Evolutionary conservation across 2,888 invertebrate species (phyloP).

Genomic region (Tachystola acroxantha): DNA sequence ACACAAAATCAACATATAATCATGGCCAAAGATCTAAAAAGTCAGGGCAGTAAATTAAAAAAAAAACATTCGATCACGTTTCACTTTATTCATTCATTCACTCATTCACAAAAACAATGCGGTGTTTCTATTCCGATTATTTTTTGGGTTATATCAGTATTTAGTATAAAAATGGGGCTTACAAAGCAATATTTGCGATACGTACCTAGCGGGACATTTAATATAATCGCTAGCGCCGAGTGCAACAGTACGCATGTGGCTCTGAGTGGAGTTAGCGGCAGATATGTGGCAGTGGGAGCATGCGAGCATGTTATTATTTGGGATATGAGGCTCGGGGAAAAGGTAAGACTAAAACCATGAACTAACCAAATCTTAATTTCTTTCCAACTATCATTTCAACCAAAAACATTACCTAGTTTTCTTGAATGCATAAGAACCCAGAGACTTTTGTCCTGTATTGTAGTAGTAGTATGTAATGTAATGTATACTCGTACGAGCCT

Average conservation of each 20-base stretch:
- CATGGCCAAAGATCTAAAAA: too few relatives aligned
- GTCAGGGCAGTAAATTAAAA: too few relatives aligned
- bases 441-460: too few relatives aligned
- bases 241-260: slow-evolving; percentile 90
- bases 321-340: slow-evolving; percentile 93
- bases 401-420: too few relatives aligned
- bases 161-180: slow-evolving; percentile 81
- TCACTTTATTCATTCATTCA: not conserved
- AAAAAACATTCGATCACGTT: too few relatives aligned
- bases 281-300: slow-evolving; percentile 93
- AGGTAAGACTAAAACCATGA: slow-evolving; percentile 74
- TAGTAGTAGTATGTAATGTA: too few relatives aligned
- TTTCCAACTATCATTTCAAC: too few relatives aligned
- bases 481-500: too few relatives aligned
- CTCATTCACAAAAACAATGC: not conserved
- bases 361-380: too few relatives aligned
- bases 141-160: slow-evolving; percentile 3
- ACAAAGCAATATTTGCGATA: slow-evolving; percentile 97
- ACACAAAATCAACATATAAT: too few relatives aligned
- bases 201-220: slow-evolving; percentile 89
- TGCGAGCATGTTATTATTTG: slow-evolving; percentile 96
- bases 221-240: slow-evolving; percentile 88
- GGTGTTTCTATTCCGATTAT: not conserved
- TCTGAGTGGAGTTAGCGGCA: slow-evolving; percentile 85
- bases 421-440: too few relatives aligned